Base-by-base conservation (phyloP, 2,113 vertebrate species). In the Ellobius talpinus region DNA sequence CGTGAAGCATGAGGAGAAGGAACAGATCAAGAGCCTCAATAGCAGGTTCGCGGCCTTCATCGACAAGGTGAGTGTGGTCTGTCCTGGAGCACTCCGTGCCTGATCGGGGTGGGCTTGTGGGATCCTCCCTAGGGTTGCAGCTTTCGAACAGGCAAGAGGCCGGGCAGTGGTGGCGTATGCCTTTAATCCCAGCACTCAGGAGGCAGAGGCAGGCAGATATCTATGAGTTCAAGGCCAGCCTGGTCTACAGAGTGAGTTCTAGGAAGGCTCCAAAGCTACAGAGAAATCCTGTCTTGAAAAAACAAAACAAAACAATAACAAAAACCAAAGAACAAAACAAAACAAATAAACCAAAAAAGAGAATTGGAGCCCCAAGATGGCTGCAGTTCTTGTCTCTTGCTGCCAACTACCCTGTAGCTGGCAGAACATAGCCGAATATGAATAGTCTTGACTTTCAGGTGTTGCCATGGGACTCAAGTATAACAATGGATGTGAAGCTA, bases 11-110 rank as follows among this genome's bases (percentile, higher is more conserved):
- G 99, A 99, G 95, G 99, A 99, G 96, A 99, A 98, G 97, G 99
- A 99, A 79, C 99, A 99, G 96, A 99, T 99, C 98, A 99, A 99
- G 98, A 98, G 95, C 0, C 98, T 99, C 93, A 99, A 99, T 98
- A 99, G 98, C 98, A 98, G 94, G 24, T 99, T 99, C 0, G 99
- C 99, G 3, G 97, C 98, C 96, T 99, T 99, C 98, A 99, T 99
- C 0, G 98, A 99, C 97, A 99, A 99, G 99, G 99, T 99, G 95
- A 96, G 98, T 55, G 92, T 47, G n/a, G n/a, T 79, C 89, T 36
- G 58, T 65, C 63, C 63, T 65, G 63, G 63, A 65, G 63, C 26
- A 29, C 63, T 65, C 63, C 4, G 4, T 65, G 63, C 26, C 3
- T 65, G 63, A 29, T 65, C 26, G 12, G 63, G 63, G 63, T 3